Conservation (phyloP, 2,888 invertebrate species). For the Tortricodes alternella region DNA sequence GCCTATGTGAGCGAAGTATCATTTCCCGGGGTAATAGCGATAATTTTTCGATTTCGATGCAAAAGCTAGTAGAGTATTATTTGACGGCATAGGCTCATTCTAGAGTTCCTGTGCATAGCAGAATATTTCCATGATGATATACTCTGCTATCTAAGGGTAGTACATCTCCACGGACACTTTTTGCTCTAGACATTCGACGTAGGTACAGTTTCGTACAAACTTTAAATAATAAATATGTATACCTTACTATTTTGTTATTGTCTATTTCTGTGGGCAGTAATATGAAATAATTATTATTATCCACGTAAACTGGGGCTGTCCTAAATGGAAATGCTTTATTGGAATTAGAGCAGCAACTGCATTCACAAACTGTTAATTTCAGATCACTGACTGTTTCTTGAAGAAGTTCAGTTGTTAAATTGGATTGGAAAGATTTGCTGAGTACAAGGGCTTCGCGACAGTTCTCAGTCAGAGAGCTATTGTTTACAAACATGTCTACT, state of each 20-base stretch:
- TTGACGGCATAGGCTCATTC: too few species aligned
- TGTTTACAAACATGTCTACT: neutral
- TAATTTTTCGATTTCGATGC: too few species aligned
- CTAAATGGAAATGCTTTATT: neutral
- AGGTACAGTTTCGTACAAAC: too few species aligned
- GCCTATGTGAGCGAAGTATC: too few species aligned
- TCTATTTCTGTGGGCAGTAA: constrained; percentile 27
- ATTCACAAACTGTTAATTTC: constrained; percentile 43
- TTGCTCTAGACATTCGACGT: too few species aligned
- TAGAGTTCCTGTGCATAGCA: too few species aligned
- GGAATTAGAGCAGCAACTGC: constrained; percentile 37
- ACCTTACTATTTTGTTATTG: constrained; percentile 36
- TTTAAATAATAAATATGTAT: constrained; percentile 12
- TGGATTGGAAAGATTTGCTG: constrained; percentile 39
- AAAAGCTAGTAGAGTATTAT: too few species aligned
- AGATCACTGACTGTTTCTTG: constrained; percentile 30
- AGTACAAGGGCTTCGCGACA: constrained; percentile 29
- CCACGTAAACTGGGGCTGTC: constrained; percentile 4
- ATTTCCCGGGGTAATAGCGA: too few species aligned
- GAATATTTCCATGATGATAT: too few species aligned
- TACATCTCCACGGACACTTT: too few species aligned
- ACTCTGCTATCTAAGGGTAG: too few species aligned
- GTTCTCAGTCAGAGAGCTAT: neutral
- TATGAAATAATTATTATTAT: constrained; percentile 21
- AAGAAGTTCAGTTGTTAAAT: constrained; percentile 33